A percentile compares a stretch with the other conserved stretches of the same genome.
These are phyloP conservation scores for Rhinolophus sinicus DNA, from an alignment of 2,113 vertebrate genomes.

Conservation along the genomic window DNA sequence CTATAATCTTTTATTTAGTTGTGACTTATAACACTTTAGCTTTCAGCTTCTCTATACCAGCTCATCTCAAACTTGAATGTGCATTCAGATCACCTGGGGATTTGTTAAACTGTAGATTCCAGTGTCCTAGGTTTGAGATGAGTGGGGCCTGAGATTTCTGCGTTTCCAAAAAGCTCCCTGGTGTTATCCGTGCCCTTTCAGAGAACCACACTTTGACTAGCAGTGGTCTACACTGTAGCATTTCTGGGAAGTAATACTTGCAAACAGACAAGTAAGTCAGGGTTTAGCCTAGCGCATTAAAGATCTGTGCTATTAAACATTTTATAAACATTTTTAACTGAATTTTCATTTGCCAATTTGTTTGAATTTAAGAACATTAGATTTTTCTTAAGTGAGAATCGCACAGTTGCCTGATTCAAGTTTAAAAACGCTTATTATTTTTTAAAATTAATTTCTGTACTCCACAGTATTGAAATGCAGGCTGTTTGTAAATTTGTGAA, in stretches of 20 bases:
- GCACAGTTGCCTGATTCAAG: background rate
- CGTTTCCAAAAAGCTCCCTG: background rate
- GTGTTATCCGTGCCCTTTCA: fast-evolving
- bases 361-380: background rate
- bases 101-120: background rate
- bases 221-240: too few relatives aligned
- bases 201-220: background rate
- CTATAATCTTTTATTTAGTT: background rate
- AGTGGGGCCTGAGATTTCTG: background rate
- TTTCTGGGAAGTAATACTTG: background rate
- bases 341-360: background rate
- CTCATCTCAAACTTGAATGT: background rate
- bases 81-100: background rate
- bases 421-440: background rate
- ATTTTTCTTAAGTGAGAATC: conserved; percentile 19
- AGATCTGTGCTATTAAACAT: background rate
- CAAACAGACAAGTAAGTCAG: background rate
- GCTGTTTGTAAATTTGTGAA: background rate
- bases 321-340: background rate
- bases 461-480: background rate
- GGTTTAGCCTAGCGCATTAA: background rate
- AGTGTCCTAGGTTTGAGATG: too few relatives aligned
- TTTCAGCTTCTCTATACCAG: background rate
- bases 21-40: background rate
- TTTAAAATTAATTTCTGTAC: background rate